A percentile compares a stretch with the other conserved stretches of the same genome.
Evolutionary conservation across 92 coral and sea anemone species (phyloP).

Genomic region (Plumapathes pennacea): DNA sequence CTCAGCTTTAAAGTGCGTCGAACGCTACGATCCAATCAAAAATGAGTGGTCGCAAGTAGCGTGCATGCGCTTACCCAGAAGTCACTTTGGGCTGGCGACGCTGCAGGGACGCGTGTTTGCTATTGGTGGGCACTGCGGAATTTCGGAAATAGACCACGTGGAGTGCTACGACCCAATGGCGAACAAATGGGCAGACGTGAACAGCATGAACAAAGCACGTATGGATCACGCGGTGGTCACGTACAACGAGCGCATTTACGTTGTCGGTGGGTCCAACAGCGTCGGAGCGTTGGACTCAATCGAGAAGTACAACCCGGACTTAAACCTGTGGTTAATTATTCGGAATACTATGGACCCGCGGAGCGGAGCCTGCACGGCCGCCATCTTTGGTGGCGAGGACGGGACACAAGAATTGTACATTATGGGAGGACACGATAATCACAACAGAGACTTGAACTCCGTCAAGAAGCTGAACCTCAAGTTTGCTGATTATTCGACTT

Average conservation of each 20-base stretch:
- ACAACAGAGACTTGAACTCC: conserved; percentile 69
- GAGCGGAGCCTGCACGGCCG: conserved; percentile 80
- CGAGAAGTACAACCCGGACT: conserved; percentile 89
- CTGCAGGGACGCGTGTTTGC: conserved; percentile 91
- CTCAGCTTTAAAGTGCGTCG: conserved; percentile 92
- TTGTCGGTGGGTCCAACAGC: conserved; percentile 87
- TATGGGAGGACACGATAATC: conserved; percentile 91
- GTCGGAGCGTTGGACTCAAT: conserved; percentile 91
- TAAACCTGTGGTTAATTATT: conserved; percentile 90
- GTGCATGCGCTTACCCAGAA: conserved; percentile 92
- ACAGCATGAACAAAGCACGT: conserved; percentile 92
- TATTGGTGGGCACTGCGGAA: conserved; percentile 90
- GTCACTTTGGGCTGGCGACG: conserved; percentile 84
- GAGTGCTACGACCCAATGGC: conserved; percentile 93
- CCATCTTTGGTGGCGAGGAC: conserved; percentile 69
- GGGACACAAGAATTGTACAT: conserved; percentile 86
- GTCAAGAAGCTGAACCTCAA: conserved; percentile 81
- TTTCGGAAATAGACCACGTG: conserved; percentile 95
- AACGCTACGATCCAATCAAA: conserved; percentile 84
- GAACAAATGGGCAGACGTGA: conserved; percentile 93
- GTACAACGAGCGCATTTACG: conserved; percentile 82
- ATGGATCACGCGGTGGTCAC: conserved; percentile 89
- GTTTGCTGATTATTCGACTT: conserved; percentile 87
- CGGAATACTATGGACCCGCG: conserved; percentile 97
- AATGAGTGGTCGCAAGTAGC: conserved; percentile 94